Evolutionary conservation across 2,888 invertebrate genomes (phyloP).

Genomic region (Byasa hedistus): DNA sequence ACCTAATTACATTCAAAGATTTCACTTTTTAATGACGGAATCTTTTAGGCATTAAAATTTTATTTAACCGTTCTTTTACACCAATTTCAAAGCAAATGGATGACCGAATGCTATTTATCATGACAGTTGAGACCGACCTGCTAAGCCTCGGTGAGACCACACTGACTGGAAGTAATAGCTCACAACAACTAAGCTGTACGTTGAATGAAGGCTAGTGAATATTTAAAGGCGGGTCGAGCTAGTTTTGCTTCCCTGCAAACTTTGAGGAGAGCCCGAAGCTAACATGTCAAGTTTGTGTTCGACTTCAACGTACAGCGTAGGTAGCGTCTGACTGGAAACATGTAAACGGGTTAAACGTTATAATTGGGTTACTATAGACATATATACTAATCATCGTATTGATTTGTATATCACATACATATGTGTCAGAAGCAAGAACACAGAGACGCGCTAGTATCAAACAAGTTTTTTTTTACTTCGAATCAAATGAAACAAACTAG

Average conservation of each 20-base stretch:
- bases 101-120: not conserved
- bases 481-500: not conserved
- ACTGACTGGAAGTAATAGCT: conserved; percentile 8
- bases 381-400: not conserved
- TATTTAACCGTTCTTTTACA: too few species aligned
- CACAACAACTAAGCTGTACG: conserved; percentile 5
- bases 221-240: conserved; percentile 4
- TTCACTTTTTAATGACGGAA: too few species aligned
- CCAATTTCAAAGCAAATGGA: not conserved
- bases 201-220: conserved; percentile 11
- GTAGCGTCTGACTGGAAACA: not conserved
- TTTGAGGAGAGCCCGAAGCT: conserved; percentile 9
- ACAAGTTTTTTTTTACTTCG: too few species aligned
- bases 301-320: conserved; percentile 9
- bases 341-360: not conserved
- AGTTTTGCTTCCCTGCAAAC: not conserved
- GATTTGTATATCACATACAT: not conserved
- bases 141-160: not conserved
- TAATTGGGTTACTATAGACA: not conserved
- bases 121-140: not conserved
- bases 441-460: too few species aligned
- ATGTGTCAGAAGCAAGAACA: not conserved
- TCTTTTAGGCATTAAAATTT: too few species aligned
- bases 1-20: too few species aligned
- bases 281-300: conserved; percentile 14